These are phyloP conservation scores for Lamprologus tigripictilis DNA, from an alignment of 2,113 vertebrate genomes.

Conservation along the genomic window DNA sequence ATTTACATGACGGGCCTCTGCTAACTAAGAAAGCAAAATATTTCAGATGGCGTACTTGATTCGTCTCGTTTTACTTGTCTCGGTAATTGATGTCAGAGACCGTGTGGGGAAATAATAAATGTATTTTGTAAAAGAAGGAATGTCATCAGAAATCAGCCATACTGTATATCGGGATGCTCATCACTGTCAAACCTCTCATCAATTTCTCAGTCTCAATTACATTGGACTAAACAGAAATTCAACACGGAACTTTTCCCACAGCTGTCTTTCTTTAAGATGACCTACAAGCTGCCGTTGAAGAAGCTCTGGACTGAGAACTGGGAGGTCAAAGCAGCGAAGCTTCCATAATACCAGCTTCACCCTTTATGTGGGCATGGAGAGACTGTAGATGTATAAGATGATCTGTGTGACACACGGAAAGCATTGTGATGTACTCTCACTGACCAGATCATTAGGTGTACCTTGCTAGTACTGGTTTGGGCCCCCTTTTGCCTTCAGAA, in stretches of 20 bases:
- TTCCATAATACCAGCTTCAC: neutral
- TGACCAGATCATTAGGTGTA: neutral
- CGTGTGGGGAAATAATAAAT: neutral
- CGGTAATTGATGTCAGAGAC: constrained; percentile 8
- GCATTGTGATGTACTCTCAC: neutral
- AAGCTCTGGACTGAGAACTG: constrained; percentile 17
- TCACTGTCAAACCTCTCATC: neutral
- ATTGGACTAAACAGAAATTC: neutral
- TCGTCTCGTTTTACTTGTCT: constrained; percentile 18
- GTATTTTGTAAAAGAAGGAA: neutral
- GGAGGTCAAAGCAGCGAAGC: neutral
- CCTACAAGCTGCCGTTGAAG: neutral
- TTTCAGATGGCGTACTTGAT: constrained; percentile 37
- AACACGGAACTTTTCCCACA: neutral
- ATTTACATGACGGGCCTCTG: constrained; percentile 51
- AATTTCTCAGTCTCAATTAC: neutral
- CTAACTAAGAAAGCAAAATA: constrained; percentile 21
- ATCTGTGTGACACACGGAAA: constrained; percentile 32
- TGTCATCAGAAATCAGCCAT: neutral
- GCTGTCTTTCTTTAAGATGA: neutral
- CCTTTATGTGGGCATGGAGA: neutral
- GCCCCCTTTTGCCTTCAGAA: neutral
- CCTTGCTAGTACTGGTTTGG: neutral
- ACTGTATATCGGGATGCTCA: neutral
- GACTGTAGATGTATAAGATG: constrained; percentile 54